Evolutionary conservation across 2,797 vertebrate species (phyloP), one percentile per base, ranked within the genome.

Genomic region (Amazona finschi): DNA sequence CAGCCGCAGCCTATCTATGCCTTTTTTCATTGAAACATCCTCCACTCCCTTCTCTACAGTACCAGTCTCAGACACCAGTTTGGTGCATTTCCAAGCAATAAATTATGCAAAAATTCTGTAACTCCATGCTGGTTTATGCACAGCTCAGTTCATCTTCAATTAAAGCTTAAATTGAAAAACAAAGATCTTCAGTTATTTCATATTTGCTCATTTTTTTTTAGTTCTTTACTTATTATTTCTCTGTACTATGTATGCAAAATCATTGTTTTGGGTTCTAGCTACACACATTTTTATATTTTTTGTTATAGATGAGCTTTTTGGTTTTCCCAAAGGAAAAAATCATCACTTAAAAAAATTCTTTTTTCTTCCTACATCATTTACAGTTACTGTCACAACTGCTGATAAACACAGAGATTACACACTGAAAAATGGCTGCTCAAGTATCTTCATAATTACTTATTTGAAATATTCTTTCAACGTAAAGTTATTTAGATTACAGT

Each of bases 401-500:
- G 74, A 93, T 58, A 92, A 96, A 88, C 77, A 91, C 72, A 82
- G 93, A 81, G 55, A 92, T 94, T 83, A 88, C 36, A 28, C 5
- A 62, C 33, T 11, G 9, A 83, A 86, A 69, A 72, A 25, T 74
- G n/a, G 75, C 80, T 95, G 74, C 94, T 94, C 91, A 94, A 96
- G 57, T 85, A 86, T 71, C 77, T 90, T 94, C 92, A 71, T 97
- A 96, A 95, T 97, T 96, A 94, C 38, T 91, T 74, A 76, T 74
- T 73, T 97, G 89, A 96, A 87, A 95, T 36, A 83, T 92, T 94
- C 87, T 85, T 92, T 94, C 89, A 93, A 66, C 92, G 95, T 90
- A 95, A 96, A 97, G 57, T 96, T 97, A 96, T 85, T 95, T 76
- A 89, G 69, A 95, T 93, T 96, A 93, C 58, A 95, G 75, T 94